A percentile compares a stretch with the other conserved stretches of the same genome.
These are phyloP conservation scores for Tenthredo scrophulariae DNA, from an alignment of 2,888 invertebrate species.

Conservation along the genomic window DNA sequence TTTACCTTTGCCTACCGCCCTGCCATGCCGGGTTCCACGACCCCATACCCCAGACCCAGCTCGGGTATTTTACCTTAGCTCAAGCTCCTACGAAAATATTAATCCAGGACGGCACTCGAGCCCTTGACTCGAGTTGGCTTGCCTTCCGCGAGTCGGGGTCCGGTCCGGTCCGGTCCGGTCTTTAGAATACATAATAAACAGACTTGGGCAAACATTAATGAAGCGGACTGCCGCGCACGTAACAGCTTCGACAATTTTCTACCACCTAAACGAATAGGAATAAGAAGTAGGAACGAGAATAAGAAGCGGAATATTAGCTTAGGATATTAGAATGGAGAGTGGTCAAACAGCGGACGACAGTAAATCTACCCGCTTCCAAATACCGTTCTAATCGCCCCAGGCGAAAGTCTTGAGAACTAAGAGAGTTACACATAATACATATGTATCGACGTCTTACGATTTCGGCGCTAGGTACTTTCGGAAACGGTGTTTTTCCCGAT, in stretches of 20 bases:
- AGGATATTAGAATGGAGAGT: conserved; percentile 6
- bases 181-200: conserved; percentile 46
- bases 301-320: conserved; percentile 31
- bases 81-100: conserved; percentile 51
- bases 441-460: too few relatives aligned
- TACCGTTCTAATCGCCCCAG: too few relatives aligned
- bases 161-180: not conserved
- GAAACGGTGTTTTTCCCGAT: too few relatives aligned
- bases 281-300: not conserved
- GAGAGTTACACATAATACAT: too few relatives aligned
- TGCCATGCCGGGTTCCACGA: not conserved
- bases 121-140: not conserved
- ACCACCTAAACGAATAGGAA: not conserved
- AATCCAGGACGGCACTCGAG: conserved; percentile 40
- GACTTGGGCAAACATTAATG: conserved; percentile 25
- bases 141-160: not conserved
- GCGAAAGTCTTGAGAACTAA: too few relatives aligned
- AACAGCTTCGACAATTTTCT: not conserved
- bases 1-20: not conserved
- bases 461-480: too few relatives aligned
- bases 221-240: not conserved
- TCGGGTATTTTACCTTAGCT: not conserved
- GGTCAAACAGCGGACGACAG: conserved; percentile 13
- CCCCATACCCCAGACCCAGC: not conserved
- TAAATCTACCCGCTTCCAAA: not conserved